Percentiles rank a stretch among this genome's conserved stretches.
Conservation (phyloP, 1,140 invertebrate genomes). For the Phortica variegata region DNA sequence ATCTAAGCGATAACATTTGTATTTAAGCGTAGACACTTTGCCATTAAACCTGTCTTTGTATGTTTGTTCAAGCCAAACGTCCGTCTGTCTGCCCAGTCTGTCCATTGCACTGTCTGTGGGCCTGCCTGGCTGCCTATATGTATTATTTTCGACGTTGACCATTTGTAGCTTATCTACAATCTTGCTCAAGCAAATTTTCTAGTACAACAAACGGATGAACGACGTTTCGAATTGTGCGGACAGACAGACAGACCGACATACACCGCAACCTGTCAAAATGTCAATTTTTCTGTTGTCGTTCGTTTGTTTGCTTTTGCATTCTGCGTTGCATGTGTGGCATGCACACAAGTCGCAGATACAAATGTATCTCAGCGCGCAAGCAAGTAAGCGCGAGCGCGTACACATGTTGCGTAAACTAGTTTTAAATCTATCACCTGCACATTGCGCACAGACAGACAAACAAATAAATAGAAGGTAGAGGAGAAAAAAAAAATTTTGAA, state of each 20-base stretch:
- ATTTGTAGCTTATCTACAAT: constrained; percentile 50
- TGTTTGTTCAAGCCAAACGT: constrained; percentile 1
- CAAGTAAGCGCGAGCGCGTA: no score
- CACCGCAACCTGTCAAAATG: constrained; percentile 50
- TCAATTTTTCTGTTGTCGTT: constrained; percentile 40
- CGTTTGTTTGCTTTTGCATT: constrained; percentile 5
- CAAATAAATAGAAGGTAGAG: no score
- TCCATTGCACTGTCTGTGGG: constrained; percentile 1
- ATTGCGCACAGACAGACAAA: no score
- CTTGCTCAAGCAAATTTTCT: constrained; percentile 16
- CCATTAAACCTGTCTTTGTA: constrained; percentile 1
- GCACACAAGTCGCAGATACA: constrained; percentile 45
- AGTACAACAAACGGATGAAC: no score
- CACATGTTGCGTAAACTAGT: constrained; percentile 55
- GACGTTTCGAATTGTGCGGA: no score
- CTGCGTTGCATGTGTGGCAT: constrained; percentile 37
- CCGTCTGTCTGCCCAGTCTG: constrained; percentile 12
- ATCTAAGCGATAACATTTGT: constrained; percentile 37
- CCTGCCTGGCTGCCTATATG: no score
- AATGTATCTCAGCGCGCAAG: no score
- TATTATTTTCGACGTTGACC: constrained; percentile 19
- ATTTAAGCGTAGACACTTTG: constrained; percentile 52
- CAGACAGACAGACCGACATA: constrained; percentile 12
- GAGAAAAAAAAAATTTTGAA: no score
- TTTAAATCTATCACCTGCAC: no score